Evolutionary conservation across 2,888 invertebrate genomes (phyloP).

Genomic region (Abrostola triplasia): DNA sequence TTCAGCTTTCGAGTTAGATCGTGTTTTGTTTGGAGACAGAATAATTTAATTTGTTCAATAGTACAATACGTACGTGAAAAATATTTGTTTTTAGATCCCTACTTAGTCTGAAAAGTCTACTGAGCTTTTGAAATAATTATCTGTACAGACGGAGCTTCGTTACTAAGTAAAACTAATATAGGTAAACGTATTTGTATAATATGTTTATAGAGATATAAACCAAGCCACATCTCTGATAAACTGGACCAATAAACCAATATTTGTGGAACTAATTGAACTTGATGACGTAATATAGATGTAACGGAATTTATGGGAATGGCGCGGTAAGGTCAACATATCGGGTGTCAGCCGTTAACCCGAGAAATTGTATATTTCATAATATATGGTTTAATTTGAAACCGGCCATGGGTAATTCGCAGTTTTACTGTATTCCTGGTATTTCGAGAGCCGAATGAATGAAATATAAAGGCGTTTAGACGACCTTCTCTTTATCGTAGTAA

Average conservation of each 20-base stretch:
- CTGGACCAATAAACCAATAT: conserved; percentile 36
- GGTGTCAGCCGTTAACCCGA: conserved; percentile 48
- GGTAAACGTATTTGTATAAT: not conserved
- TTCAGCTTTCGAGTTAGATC: too few species aligned
- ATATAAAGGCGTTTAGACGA: not conserved
- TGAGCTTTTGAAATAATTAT: not conserved
- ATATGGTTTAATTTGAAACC: conserved; percentile 19
- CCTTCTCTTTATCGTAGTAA: not conserved
- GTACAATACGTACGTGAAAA: too few species aligned
- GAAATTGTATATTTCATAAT: conserved; percentile 32
- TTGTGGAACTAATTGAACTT: conserved; percentile 52
- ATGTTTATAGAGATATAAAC: conserved; percentile 22
- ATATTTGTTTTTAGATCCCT: too few species aligned
- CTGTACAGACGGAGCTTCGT: not conserved
- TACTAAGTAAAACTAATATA: not conserved
- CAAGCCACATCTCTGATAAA: conserved; percentile 26
- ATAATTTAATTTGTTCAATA: too few species aligned
- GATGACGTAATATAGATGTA: conserved; percentile 47
- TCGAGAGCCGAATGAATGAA: not conserved
- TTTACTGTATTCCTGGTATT: conserved; percentile 1
- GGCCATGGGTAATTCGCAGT: not conserved
- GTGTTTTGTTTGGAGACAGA: too few species aligned
- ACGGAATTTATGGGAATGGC: conserved; percentile 48
- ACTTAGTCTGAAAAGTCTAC: too few species aligned
- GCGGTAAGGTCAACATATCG: conserved; percentile 48